Percentiles rank a stretch among this genome's conserved stretches.
Evolutionary conservation across 2,797 vertebrate genomes (phyloP).

Genomic region (Knipowitschia caucasica): DNA sequence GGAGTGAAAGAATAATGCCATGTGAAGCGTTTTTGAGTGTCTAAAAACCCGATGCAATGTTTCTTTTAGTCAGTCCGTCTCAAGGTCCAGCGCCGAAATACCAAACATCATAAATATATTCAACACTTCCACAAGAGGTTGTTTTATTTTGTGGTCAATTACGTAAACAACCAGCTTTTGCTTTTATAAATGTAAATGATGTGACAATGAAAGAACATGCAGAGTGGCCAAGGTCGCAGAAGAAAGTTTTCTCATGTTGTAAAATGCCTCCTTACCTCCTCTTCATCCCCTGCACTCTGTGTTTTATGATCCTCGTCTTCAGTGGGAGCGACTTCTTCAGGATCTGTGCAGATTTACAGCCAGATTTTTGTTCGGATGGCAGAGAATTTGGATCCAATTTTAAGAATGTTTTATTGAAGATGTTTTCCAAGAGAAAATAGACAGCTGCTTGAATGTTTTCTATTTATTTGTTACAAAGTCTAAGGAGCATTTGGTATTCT

Average conservation of each 20-base stretch:
- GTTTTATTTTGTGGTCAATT: too few relatives aligned
- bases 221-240: background rate
- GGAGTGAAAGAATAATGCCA: too few relatives aligned
- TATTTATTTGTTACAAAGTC: constrained; percentile 60
- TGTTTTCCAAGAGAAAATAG: constrained; percentile 48
- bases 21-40: too few relatives aligned
- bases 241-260: constrained; percentile 3
- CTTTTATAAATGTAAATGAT: background rate
- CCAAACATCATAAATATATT: too few relatives aligned
- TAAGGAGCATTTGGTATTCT: constrained; percentile 61
- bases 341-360: constrained; percentile 75
- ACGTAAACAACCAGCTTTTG: background rate
- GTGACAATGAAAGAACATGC: background rate
- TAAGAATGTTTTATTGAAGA: constrained; percentile 58
- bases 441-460: constrained; percentile 59
- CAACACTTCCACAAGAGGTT: too few relatives aligned
- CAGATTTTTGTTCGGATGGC: constrained; percentile 60
- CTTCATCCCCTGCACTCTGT: constrained; percentile 32
- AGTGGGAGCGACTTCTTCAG: constrained; percentile 65
- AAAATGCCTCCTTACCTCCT: constrained; percentile 3
- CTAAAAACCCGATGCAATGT: too few relatives aligned
- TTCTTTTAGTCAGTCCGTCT: too few relatives aligned
- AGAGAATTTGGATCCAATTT: constrained; percentile 62
- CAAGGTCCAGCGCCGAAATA: too few relatives aligned
- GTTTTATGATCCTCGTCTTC: constrained; percentile 74